Base-by-base conservation (phyloP, 2,113 vertebrate species). In the Stomatorhinus ivindoensis region DNA sequence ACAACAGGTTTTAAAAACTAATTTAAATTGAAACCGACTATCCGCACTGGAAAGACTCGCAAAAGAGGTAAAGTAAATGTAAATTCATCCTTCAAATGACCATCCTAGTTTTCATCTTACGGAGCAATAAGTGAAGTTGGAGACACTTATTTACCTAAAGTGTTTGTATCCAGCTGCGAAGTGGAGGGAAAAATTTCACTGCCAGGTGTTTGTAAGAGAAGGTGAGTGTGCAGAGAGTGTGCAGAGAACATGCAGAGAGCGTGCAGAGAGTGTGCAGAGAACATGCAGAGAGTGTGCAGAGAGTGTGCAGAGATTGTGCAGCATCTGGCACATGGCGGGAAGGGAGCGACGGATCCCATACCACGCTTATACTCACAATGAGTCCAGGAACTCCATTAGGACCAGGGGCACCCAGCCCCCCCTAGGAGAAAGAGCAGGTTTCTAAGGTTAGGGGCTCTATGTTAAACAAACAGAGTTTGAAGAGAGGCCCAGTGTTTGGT, bases 331-430 rank as follows among this genome's bases (percentile, higher is more conserved):
- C 76, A 86, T 1, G 86, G 53, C 53, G 21, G 89, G 76, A 90
- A 24, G 90, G 69, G 90, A 48, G 91, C 27, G 82, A 91, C 58
- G 90, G 24, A 3, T 84, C 46, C 76, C 35, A 21, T 31, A 83
- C 47, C 89, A 89, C 80, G 90, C 92, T 88, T 87, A 86, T 96
- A 99, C 98, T 99, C 96, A 99, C 98, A 95, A 98, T 96, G 92
- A 99, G 97, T 93, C 98, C 98, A 90, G 91, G 95, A 92, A 99
- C 98, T 96, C 98, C 98, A 89, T 94, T 94, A 95, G 98, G 98
- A 93, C 98, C 98, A n/a, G 96, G 97, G 93, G 97, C 96, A 95
- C 98, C 98, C 92, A 98, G 91, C 87, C 97, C 96, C 93, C 98
- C 98, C 98, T 99, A 89, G 82, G 94, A 95, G 93, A 93, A 91